Conservation (phyloP, 2,888 invertebrate species). For the Eilema sororculum region DNA sequence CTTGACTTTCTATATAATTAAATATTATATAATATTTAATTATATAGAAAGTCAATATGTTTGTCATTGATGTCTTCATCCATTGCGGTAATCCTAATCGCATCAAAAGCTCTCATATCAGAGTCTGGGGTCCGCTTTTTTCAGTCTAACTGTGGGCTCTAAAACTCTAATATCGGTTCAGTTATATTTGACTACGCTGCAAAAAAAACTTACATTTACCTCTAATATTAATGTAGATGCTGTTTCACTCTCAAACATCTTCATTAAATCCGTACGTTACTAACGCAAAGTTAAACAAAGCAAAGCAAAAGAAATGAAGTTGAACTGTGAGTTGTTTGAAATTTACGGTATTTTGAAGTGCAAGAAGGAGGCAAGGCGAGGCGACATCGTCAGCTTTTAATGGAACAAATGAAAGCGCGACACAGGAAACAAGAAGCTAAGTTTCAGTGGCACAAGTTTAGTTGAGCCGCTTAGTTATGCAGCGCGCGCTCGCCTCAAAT, state of each 20-base stretch:
- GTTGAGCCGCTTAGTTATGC: constrained; percentile 68
- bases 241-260: neutral
- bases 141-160: too few relatives aligned
- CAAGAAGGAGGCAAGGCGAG: neutral
- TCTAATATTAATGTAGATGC: too few relatives aligned
- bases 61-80: too few relatives aligned
- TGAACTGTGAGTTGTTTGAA: constrained; percentile 42
- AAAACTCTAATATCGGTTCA: too few relatives aligned
- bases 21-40: too few relatives aligned
- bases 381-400: constrained; percentile 50
- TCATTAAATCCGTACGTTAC: neutral
- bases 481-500: constrained; percentile 52
- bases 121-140: too few relatives aligned
- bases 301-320: constrained; percentile 11
- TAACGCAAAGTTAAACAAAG: neutral
- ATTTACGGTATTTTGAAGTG: constrained; percentile 48
- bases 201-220: too few relatives aligned
- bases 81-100: too few relatives aligned
- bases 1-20: too few relatives aligned
- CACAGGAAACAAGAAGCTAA: constrained; percentile 65
- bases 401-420: constrained; percentile 65
- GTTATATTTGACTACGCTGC: too few relatives aligned
- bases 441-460: constrained; percentile 64
- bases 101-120: too few relatives aligned
- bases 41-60: too few relatives aligned